phyloP scores from a whole-genome alignment of 1,140 invertebrate species.

The Eciton burchellii region DNA sequence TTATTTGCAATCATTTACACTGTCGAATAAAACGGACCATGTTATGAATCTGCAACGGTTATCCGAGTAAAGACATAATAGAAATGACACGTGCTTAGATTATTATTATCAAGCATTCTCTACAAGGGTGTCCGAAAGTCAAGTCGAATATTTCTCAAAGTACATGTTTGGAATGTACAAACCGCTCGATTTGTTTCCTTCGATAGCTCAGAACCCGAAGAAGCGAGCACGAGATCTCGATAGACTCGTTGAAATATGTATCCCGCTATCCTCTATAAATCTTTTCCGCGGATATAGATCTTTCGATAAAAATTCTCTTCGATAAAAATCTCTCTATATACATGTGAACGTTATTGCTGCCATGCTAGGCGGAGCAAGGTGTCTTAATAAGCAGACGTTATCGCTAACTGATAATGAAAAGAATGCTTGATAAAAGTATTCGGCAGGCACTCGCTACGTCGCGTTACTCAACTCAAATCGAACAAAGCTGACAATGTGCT shows the following conservation, averaged over 20 bases:
- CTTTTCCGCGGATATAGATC: neutral
- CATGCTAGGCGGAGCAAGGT: too few relatives aligned
- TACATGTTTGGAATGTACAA: slow-evolving; percentile 53
- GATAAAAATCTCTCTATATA: neutral
- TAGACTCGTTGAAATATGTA: slow-evolving; percentile 27
- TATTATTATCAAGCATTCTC: slow-evolving; percentile 27
- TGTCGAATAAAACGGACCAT: slow-evolving; percentile 32
- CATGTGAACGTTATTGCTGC: neutral
- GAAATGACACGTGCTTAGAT: slow-evolving; percentile 37
- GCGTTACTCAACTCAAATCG: slow-evolving; percentile 2
- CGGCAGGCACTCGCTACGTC: neutral
- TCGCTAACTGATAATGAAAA: neutral
- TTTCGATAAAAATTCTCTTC: neutral
- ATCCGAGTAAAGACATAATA: slow-evolving; percentile 28
- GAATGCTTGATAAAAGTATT: neutral
- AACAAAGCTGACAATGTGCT: neutral
- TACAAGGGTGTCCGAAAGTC: too few relatives aligned
- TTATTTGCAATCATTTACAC: neutral
- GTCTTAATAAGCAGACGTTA: too few relatives aligned
- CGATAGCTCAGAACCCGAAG: slow-evolving; percentile 29
- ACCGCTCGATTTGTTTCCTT: slow-evolving; percentile 35
- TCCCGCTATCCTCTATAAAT: neutral
- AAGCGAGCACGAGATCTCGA: neutral
- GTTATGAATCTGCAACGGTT: slow-evolving; percentile 4
- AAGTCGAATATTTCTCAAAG: neutral